Evolutionary conservation across 2,888 invertebrate species (phyloP).

Genomic region (Apamea monoglypha): DNA sequence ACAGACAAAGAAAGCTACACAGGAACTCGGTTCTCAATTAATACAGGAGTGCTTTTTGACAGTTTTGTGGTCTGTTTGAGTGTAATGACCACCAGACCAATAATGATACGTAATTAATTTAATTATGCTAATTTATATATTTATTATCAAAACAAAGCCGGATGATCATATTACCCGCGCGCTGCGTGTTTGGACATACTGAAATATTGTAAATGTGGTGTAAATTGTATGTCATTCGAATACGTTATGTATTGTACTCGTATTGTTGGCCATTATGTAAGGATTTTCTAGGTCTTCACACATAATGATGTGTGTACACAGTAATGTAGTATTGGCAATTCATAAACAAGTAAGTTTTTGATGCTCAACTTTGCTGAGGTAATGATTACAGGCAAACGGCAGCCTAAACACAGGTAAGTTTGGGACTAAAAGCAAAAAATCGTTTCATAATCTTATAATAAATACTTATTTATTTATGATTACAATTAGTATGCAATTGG

Average conservation of each 20-base stretch:
- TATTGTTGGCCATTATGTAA: slow-evolving; percentile 3
- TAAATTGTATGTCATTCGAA: slow-evolving; percentile 33
- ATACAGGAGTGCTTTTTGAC: background rate
- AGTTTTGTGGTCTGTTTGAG: background rate
- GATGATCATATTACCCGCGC: slow-evolving; percentile 4
- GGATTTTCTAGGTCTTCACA: background rate
- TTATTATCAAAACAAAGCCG: slow-evolving; percentile 32
- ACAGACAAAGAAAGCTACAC: background rate
- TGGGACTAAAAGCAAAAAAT: background rate
- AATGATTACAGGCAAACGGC: background rate
- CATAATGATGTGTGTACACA: background rate
- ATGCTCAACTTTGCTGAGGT: background rate
- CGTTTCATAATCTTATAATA: background rate
- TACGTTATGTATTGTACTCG: background rate
- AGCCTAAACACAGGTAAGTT: background rate
- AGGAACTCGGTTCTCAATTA: background rate
- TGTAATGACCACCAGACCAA: slow-evolving; percentile 34
- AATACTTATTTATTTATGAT: background rate
- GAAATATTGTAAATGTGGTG: slow-evolving; percentile 34
- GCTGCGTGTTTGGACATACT: slow-evolving; percentile 23
- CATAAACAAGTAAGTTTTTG: background rate
- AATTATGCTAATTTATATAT: slow-evolving; percentile 36
- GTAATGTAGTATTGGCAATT: background rate
- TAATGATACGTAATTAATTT: slow-evolving; percentile 46
- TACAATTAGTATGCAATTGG: background rate